These are phyloP conservation scores for Eubucco bourcierii DNA, from an alignment of 2,113 vertebrate genomes.

Conservation along the genomic window DNA sequence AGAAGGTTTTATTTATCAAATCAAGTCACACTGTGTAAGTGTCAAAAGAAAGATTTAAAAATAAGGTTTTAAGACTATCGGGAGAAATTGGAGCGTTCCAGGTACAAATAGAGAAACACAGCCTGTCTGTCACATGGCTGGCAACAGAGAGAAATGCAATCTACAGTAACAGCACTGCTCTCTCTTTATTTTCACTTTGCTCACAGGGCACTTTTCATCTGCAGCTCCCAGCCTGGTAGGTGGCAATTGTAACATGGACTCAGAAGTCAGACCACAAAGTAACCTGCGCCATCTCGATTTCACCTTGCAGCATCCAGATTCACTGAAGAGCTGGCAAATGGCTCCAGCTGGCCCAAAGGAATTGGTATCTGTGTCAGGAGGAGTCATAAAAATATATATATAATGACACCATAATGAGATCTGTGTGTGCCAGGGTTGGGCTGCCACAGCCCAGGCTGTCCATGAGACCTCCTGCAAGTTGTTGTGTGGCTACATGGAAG, in stretches of 20 bases:
- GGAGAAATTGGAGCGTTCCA: constrained; percentile 58
- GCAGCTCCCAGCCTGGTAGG: background rate
- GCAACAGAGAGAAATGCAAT: constrained; percentile 63
- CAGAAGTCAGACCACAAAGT: background rate
- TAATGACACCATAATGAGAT: background rate
- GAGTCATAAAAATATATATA: background rate
- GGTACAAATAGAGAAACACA: constrained; percentile 64
- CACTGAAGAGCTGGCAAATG: background rate
- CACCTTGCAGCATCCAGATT: background rate
- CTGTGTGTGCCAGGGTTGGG: background rate
- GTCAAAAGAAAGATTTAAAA: constrained; percentile 64
- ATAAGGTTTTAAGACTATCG: constrained; percentile 50
- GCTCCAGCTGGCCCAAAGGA: background rate
- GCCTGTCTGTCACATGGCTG: constrained; percentile 64
- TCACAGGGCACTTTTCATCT: constrained; percentile 39
- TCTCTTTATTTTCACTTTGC: constrained; percentile 48
- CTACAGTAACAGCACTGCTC: constrained; percentile 36
- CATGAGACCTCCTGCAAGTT: too few species aligned
- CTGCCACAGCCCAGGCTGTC: accelerated
- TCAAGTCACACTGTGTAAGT: constrained; percentile 47
- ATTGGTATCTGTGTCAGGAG: background rate
- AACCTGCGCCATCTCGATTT: background rate
- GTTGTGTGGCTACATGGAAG: background rate
- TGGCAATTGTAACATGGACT: background rate
- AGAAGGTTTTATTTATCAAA: constrained; percentile 69